A percentile compares a stretch with the other conserved stretches of the same genome.
Evolutionary conservation across 2,888 invertebrate genomes (phyloP).

Genomic region (Caenorhabditis doughertyi): DNA sequence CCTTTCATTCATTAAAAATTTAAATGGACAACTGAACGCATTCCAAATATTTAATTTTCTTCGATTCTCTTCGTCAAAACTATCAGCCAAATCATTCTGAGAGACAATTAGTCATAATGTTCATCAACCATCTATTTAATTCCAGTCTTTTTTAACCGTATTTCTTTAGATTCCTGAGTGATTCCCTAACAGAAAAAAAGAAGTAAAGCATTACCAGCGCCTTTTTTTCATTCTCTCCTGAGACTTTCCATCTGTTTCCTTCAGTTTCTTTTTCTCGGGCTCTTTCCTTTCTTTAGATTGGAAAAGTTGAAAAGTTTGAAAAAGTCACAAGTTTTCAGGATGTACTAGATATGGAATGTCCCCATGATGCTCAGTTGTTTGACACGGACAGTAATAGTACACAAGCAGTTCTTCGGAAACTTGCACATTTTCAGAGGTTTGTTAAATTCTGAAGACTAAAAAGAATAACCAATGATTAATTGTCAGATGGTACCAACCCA

Average conservation of each 20-base stretch:
- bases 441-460: slow-evolving; percentile 21
- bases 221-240: slow-evolving; percentile 13
- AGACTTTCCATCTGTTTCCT: slow-evolving; percentile 15
- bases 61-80: not conserved
- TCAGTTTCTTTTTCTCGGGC: slow-evolving; percentile 12
- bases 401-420: slow-evolving; percentile 64
- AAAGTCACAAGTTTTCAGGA: slow-evolving; percentile 6
- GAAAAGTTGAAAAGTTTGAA: not conserved
- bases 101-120: slow-evolving; percentile 16
- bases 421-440: slow-evolving; percentile 75
- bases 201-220: slow-evolving; percentile 21
- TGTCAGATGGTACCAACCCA: slow-evolving; percentile 78
- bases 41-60: not conserved
- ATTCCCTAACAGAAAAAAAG: slow-evolving; percentile 14
- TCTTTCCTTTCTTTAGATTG: not conserved
- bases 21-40: not conserved
- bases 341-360: slow-evolving; percentile 73
- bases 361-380: slow-evolving; percentile 77
- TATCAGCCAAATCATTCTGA: not conserved
- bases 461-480: slow-evolving; percentile 29
- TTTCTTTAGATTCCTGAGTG: not conserved
- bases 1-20: not conserved
- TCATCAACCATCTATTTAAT: slow-evolving; percentile 16
- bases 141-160: slow-evolving; percentile 1
- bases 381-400: slow-evolving; percentile 75